Percentiles rank a stretch among this genome's conserved stretches.
These are phyloP conservation scores for Dendrocincla tyrannina DNA, from an alignment of 2,797 vertebrate species.

Conservation along the genomic window DNA sequence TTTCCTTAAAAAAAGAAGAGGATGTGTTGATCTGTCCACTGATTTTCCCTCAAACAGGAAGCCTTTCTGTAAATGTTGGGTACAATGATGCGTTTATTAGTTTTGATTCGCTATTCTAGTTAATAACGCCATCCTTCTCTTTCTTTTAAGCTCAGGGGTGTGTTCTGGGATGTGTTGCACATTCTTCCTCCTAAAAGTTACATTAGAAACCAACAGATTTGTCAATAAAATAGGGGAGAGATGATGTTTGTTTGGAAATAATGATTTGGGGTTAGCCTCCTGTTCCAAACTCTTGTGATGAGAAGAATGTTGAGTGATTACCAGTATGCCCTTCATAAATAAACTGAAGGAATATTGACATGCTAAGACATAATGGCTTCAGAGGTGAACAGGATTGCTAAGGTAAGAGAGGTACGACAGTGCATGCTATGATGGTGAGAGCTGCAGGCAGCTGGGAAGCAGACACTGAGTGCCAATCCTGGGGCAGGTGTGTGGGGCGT, in stretches of 20 bases:
- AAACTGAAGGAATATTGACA: not conserved
- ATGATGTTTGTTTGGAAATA: not conserved
- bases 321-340: not conserved
- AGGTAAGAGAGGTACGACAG: not conserved
- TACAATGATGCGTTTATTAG: constrained; percentile 29
- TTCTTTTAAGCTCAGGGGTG: not conserved
- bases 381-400: not conserved
- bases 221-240: not conserved
- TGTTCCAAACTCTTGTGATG: not conserved
- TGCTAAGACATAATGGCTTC: not conserved
- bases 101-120: not conserved
- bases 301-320: not conserved
- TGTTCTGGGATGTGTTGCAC: not conserved
- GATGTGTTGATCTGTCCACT: not conserved
- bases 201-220: not conserved
- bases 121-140: not conserved
- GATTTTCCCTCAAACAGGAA: not conserved
- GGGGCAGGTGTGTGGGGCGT: fast-evolving
- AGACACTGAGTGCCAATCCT: fast-evolving
- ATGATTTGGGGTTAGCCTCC: not conserved
- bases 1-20: not conserved
- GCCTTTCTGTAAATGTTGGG: not conserved
- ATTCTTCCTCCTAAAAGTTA: not conserved
- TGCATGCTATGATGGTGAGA: not conserved
- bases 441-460: not conserved